Evolutionary conservation across 2,888 invertebrate genomes (phyloP), one percentile per base, ranked within the genome.

Genomic region (Diarsia brunnea): DNA sequence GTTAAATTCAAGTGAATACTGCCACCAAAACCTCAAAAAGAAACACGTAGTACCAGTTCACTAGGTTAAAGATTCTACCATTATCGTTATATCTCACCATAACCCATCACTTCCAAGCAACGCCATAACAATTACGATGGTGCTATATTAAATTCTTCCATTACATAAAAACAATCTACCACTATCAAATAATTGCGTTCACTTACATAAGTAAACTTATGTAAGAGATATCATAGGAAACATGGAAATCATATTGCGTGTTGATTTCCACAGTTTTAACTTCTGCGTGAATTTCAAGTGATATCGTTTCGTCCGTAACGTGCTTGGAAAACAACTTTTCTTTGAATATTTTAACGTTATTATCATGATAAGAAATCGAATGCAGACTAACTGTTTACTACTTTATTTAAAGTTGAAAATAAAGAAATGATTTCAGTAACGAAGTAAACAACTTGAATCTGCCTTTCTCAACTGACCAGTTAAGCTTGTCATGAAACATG

Each of bases 161-260:
- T 80, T 85, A 83, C 47, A 68, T 83, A 86, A 86, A 83, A 84
- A 74, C 70, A 67, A 49, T 73, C 67, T 63, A 60, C n/a, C 65
- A 69, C 43, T 69, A 78, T 76, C 45, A 75, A 65, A 60, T 81
- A 81, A 78, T 75, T 73, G 73, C 55, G 61, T 72, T 66, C 55
- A 55, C 60, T 86, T 84, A 68, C 60, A 55, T 73, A 85, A 79
- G 45, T 45, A 21, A 75, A 63, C 45, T 82, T 83, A 82, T 31
- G 38, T 82, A 82, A 75, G 73, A 75, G 72, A 61, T 73, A 61
- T 38, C 10, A 24, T 10, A 27, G 24, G 63, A 65, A 68, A 66
- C 60, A 64, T 75, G 75, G 69, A 73, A 82, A 71, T 58, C 49
- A 31, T 11, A 47, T 51, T 67, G 63, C 69, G 66, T 72, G 74